A percentile compares a stretch with the other conserved stretches of the same genome.
phyloP scores from a whole-genome alignment of 1,140 invertebrate species.

The Philopotamus ludificatus region DNA sequence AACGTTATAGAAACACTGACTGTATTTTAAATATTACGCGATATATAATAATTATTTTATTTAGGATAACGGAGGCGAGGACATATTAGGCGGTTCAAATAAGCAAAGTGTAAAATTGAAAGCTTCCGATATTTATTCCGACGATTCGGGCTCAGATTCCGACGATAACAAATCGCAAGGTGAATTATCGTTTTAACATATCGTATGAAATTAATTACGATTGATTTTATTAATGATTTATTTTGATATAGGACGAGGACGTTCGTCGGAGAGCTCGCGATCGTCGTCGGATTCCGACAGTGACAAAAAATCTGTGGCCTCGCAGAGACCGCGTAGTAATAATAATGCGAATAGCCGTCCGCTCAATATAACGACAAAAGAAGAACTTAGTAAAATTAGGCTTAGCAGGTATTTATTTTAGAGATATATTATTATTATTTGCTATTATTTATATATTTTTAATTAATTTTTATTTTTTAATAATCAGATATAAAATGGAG shows the following conservation, averaged over 20 bases:
- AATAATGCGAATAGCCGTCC: slow-evolving; percentile 52
- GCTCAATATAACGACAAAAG: slow-evolving; percentile 68
- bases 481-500: slow-evolving; percentile 85
- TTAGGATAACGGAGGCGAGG: slow-evolving; percentile 59
- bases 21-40: background rate
- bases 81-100: slow-evolving; percentile 50
- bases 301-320: slow-evolving; percentile 53
- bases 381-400: slow-evolving; percentile 85
- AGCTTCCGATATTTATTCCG: slow-evolving; percentile 93
- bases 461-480: slow-evolving; percentile 1
- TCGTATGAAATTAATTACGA: background rate
- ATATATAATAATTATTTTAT: too few relatives aligned
- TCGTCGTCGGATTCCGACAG: slow-evolving; percentile 56
- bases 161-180: slow-evolving; percentile 55
- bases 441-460: background rate
- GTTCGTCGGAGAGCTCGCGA: slow-evolving; percentile 36
- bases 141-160: slow-evolving; percentile 86
- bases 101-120: slow-evolving; percentile 70
- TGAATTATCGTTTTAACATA: background rate
- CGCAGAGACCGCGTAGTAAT: slow-evolving; percentile 29
- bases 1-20: background rate
- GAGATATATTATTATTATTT: background rate
- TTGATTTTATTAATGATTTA: background rate
- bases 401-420: slow-evolving; percentile 61
- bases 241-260: slow-evolving; percentile 20